Conservation (phyloP, 2,113 vertebrate genomes). For the human (Homo sapiens) region GRCh38 chr5:89251501-89252000, state of each 20-base stretch:
- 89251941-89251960: not conserved
- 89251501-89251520: not conserved
- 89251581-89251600: not conserved
- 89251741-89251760: not conserved
- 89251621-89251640: not conserved
- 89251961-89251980: not conserved
- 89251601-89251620: not conserved
- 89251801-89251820: not conserved
- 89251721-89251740: constrained; percentile 29
- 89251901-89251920: not conserved
- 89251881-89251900: not conserved
- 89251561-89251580: not conserved
- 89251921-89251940: not conserved
- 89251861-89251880: not conserved
- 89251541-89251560: not conserved
- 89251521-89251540: not conserved
- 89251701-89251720: constrained; percentile 14
- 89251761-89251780: not conserved
- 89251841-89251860: not conserved
- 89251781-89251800: not conserved
- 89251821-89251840: constrained; percentile 12
- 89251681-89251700: constrained; percentile 17
- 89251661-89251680: not conserved
- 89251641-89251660: not conserved
- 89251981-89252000: not conserved